Evolutionary conservation across 2,888 invertebrate species (phyloP).

Genomic region (Stenchaetothrips biformis): DNA sequence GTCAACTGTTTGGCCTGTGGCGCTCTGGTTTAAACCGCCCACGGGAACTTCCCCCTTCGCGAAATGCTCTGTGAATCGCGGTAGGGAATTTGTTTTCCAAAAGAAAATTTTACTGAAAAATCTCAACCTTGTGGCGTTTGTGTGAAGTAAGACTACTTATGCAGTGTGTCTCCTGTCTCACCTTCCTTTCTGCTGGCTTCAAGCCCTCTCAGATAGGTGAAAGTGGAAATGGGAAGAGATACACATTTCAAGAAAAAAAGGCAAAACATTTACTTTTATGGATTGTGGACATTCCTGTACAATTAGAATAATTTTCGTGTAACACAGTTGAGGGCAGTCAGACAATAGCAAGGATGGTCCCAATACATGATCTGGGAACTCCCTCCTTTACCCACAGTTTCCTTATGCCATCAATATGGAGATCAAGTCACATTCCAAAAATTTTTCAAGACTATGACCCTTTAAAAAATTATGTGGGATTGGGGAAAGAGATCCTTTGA

Average conservation of each 20-base stretch:
- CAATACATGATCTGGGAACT: neutral
- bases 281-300: slow-evolving; percentile 21
- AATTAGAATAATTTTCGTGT: neutral
- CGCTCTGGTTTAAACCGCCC: too few species aligned
- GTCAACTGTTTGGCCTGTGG: too few species aligned
- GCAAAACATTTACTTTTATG: slow-evolving; percentile 11
- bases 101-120: too few species aligned
- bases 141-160: too few species aligned
- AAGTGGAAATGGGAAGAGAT: neutral
- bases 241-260: slow-evolving; percentile 15
- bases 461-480: neutral
- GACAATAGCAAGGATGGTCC: slow-evolving; percentile 18
- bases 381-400: neutral
- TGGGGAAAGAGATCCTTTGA: neutral
- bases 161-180: too few species aligned
- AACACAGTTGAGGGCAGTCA: slow-evolving; percentile 24
- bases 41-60: too few species aligned
- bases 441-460: neutral
- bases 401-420: neutral
- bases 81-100: too few species aligned
- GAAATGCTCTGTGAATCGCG: too few species aligned
- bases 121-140: too few species aligned
- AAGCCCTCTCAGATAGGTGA: neutral
- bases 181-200: too few species aligned
- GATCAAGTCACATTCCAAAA: neutral